Conservation (phyloP, 1,140 invertebrate species). For the Tachypleus tridentatus region DNA sequence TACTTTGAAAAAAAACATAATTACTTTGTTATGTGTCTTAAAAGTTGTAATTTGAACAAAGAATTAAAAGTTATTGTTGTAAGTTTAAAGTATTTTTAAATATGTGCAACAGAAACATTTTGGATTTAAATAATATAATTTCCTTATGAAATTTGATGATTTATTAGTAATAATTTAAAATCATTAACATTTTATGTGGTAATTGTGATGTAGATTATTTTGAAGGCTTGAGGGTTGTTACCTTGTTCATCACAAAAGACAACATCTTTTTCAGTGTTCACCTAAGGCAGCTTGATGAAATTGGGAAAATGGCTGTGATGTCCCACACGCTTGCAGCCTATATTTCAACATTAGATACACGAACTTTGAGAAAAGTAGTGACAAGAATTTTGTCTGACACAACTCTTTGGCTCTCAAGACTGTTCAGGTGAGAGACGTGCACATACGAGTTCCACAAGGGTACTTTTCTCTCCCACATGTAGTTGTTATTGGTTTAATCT, state of each 20-base stretch:
- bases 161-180: too few species aligned
- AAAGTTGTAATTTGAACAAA: too few species aligned
- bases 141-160: too few species aligned
- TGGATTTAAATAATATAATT: too few species aligned
- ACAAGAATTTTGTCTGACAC: constrained; percentile 58
- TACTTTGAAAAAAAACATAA: too few species aligned
- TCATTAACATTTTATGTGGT: too few species aligned
- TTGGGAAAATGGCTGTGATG: constrained; percentile 51
- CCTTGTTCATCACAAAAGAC: neutral
- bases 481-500: neutral
- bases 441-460: neutral
- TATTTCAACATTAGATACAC: constrained; percentile 52
- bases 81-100: too few species aligned
- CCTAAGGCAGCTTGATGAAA: constrained; percentile 42
- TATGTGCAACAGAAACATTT: too few species aligned
- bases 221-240: too few species aligned
- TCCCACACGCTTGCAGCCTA: constrained; percentile 62
- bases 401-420: constrained; percentile 59
- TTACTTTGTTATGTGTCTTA: too few species aligned
- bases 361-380: constrained; percentile 53
- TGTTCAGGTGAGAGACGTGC: constrained; percentile 50
- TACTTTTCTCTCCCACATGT: neutral
- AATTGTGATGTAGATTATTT: too few species aligned
- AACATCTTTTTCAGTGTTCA: neutral
- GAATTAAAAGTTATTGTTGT: too few species aligned